Percentiles rank a stretch among this genome's conserved stretches.
phyloP scores from a whole-genome alignment of 2,113 vertebrate species.

The Neotoma lepida region DNA sequence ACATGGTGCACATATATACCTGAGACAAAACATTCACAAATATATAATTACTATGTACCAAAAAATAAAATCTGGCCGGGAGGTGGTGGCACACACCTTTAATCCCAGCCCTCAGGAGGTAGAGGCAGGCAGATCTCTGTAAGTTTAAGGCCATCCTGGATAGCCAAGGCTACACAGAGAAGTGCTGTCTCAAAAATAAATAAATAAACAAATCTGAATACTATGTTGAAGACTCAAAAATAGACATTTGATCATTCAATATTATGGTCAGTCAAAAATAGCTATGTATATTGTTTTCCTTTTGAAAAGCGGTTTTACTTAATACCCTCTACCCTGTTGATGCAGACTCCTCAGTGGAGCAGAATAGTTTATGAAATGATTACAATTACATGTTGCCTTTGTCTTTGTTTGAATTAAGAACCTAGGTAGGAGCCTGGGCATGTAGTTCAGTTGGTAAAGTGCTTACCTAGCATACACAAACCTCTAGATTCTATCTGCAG shows the following conservation, averaged over 20 bases:
- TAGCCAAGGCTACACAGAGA: not conserved
- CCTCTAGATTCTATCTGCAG: not conserved
- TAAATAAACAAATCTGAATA: conserved; percentile 30
- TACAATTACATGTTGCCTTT: conserved; percentile 52
- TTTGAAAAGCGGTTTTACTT: conserved; percentile 57
- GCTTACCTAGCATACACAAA: not conserved
- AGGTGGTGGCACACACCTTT: not conserved
- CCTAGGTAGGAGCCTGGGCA: not conserved
- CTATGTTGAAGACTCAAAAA: conserved; percentile 39
- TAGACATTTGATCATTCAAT: conserved; percentile 25
- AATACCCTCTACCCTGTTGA: not conserved
- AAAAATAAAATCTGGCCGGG: not conserved
- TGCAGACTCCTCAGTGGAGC: conserved; percentile 17
- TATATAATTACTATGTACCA: not conserved
- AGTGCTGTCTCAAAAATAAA: not conserved
- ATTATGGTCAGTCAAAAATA: conserved; percentile 54
- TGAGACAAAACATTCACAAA: not conserved
- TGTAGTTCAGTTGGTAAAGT: not conserved
- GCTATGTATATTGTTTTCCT: conserved; percentile 36
- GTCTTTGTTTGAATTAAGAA: conserved; percentile 53
- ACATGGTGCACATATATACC: not conserved
- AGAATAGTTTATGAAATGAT: conserved; percentile 63
- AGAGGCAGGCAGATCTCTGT: not conserved
- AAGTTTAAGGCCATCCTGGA: not conserved
- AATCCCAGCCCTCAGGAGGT: not conserved